Percentiles rank a stretch among this genome's conserved stretches.
Conservation (phyloP, 1,140 invertebrate genomes). For the Cylas formicarius region DNA sequence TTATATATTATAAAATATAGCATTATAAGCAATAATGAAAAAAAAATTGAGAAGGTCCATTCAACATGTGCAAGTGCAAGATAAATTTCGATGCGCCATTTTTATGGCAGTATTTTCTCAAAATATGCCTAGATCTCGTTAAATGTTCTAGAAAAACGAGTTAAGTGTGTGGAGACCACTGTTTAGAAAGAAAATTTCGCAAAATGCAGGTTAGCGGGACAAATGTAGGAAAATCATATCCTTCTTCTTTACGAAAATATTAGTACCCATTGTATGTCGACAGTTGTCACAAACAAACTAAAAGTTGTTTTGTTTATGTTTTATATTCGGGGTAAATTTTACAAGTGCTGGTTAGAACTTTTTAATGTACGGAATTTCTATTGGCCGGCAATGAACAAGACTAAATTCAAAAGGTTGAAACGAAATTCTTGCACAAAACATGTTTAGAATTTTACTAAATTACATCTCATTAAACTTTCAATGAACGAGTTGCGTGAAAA, state of each 20-base stretch:
- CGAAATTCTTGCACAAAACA: neutral
- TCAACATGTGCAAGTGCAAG: no score
- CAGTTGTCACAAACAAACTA: neutral
- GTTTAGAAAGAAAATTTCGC: no score
- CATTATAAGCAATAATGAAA: neutral
- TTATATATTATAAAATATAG: neutral
- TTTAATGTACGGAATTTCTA: neutral
- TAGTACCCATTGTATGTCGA: constrained; percentile 23
- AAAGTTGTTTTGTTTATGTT: neutral
- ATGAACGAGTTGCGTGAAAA: neutral
- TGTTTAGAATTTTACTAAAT: neutral
- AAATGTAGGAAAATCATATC: neutral
- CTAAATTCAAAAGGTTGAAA: neutral
- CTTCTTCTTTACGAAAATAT: neutral
- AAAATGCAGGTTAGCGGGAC: no score
- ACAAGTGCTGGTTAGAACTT: neutral
- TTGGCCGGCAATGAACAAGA: neutral
- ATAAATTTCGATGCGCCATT: no score
- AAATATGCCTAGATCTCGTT: no score
- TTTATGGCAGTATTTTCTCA: no score
- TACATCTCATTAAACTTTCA: neutral
- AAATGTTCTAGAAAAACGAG: no score
- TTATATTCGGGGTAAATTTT: neutral
- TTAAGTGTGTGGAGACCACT: no score
- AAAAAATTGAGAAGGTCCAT: no score